Percentiles rank a stretch among this genome's conserved stretches.
Evolutionary conservation across 35 echinoderm and acorn worm species (phyloP).

Genomic region (Stichopus chloronotus): DNA sequence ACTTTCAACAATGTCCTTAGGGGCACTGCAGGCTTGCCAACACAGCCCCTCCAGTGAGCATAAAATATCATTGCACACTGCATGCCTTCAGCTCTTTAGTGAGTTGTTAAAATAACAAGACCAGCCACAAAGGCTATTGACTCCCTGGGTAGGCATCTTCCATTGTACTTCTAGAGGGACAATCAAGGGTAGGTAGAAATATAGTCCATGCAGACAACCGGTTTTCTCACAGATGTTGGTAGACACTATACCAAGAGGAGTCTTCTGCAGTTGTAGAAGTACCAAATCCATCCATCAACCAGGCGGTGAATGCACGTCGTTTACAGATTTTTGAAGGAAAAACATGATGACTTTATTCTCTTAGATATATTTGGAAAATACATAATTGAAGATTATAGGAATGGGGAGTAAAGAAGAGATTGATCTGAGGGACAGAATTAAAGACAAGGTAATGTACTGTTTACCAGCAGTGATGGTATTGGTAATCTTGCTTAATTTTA

Average conservation of each 20-base stretch:
- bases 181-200: background rate
- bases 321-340: background rate
- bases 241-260: too few relatives aligned
- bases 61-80: background rate
- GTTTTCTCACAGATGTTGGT: too few relatives aligned
- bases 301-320: background rate
- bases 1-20: background rate
- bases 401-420: background rate
- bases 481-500: too few relatives aligned
- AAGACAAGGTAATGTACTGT: background rate
- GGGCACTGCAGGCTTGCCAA: background rate
- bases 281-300: too few relatives aligned
- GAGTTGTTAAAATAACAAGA: background rate
- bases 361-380: background rate
- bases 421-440: background rate
- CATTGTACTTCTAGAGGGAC: background rate
- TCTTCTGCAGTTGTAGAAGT: too few relatives aligned
- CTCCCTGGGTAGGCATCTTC: background rate
- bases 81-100: background rate
- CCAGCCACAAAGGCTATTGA: background rate
- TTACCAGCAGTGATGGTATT: too few relatives aligned
- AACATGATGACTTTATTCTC: background rate
- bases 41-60: background rate
- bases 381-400: background rate
- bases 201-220: too few relatives aligned